Percentiles rank a stretch among this genome's conserved stretches.
phyloP scores from a whole-genome alignment of 2,888 invertebrate genomes.

The Strigamia crassipes region DNA sequence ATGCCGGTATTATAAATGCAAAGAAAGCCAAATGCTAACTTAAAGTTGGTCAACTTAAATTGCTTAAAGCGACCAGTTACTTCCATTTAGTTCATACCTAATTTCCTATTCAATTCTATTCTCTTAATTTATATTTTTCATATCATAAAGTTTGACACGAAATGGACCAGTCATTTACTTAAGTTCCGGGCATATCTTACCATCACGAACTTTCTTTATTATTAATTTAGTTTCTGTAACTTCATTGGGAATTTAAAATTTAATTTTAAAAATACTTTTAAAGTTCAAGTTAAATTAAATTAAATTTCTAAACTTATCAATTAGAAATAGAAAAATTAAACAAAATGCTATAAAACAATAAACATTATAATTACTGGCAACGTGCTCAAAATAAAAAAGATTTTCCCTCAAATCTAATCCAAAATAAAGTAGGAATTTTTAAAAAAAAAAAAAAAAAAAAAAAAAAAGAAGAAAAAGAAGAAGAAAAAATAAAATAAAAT shows the following conservation, averaged over 20 bases:
- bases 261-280: too few relatives aligned
- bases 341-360: neutral
- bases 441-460: neutral
- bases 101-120: neutral
- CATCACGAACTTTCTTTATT: too few relatives aligned
- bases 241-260: neutral
- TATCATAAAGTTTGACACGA: neutral
- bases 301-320: too few relatives aligned
- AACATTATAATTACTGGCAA: neutral
- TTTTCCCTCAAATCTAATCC: constrained; percentile 20
- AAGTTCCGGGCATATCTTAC: neutral
- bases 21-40: constrained; percentile 6
- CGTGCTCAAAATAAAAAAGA: neutral
- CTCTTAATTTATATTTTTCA: constrained; percentile 4
- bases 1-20: neutral
- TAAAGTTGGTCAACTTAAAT: constrained; percentile 21
- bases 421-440: neutral
- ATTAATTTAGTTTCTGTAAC: too few relatives aligned
- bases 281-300: too few relatives aligned
- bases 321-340: too few relatives aligned
- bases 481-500: constrained; percentile 13
- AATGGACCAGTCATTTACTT: neutral
- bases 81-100: neutral
- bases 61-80: constrained; percentile 15
- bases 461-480: neutral